A percentile compares a stretch with the other conserved stretches of the same genome.
Evolutionary conservation across 1,140 invertebrate genomes (phyloP).

Genomic region (Thaumetopoea pityocampa): DNA sequence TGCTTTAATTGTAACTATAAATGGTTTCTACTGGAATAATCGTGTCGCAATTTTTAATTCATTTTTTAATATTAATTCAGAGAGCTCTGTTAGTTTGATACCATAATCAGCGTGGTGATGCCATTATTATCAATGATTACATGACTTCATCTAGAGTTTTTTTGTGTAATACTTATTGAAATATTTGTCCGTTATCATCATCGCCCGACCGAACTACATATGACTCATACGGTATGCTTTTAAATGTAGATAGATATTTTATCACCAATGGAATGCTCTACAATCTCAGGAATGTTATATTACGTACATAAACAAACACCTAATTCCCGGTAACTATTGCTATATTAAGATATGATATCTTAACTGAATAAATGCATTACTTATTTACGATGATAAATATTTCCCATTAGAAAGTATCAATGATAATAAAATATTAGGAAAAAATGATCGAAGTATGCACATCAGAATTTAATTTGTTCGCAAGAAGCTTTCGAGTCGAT

Average conservation of each 20-base stretch:
- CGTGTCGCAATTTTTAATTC: too few species aligned
- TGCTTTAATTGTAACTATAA: too few species aligned
- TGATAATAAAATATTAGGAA: neutral
- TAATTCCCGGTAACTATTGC: constrained; percentile 9
- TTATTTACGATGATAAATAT: constrained; percentile 8
- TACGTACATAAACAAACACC: constrained; percentile 9
- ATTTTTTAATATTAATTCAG: too few species aligned
- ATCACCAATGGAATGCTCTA: constrained; percentile 25
- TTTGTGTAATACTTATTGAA: constrained; percentile 28
- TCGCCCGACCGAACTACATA: constrained; percentile 16
- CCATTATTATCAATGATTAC: constrained; percentile 25
- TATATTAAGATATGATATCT: constrained; percentile 15
- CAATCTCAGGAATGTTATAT: constrained; percentile 23
- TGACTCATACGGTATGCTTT: constrained; percentile 28
- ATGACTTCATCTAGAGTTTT: constrained; percentile 40
- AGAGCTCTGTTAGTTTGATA: too few species aligned
- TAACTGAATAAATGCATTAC: constrained; percentile 12
- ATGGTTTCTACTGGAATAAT: too few species aligned
- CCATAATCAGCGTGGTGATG: too few species aligned
- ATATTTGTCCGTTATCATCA: constrained; percentile 23
- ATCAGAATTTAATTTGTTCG: constrained; percentile 1
- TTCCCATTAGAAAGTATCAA: constrained; percentile 1
- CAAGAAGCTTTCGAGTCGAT: constrained; percentile 27
- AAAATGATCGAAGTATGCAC: neutral
- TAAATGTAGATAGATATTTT: constrained; percentile 26